Evolutionary conservation across 2,113 vertebrate species (phyloP), one percentile per base, ranked within the genome.

Genomic region (Seriola quinqueradiata): DNA sequence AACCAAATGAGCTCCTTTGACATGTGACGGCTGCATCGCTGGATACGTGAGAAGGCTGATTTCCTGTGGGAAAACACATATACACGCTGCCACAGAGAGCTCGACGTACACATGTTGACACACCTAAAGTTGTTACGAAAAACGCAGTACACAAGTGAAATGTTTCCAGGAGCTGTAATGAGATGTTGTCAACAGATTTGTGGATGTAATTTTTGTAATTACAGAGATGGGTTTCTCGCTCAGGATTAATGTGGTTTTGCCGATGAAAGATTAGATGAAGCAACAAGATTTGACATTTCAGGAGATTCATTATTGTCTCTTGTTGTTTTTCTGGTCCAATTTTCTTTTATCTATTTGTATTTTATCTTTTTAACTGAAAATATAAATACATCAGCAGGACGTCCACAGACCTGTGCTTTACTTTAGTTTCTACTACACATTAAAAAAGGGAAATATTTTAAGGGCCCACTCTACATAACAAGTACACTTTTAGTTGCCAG

Each of bases 201-300:
- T 5, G 64, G 28, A 34, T 42, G 69, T 70, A 78, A 84, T 63
- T 66, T 40, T 79, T 25, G n/a, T 91, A 82, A 89, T 91, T 84
- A 69, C 60, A 77, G 36, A 54, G 50, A n/a, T 19, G 10, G 21
- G 28, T 1, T 46, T 63, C 9, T 42, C 28, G 44, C 3, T 70
- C 11, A 6, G 54, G 52, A 32, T 77, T 55, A 52, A 46, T 72
- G 65, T 36, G 75, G 54, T 4, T 65, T 25, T 38, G 9, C 12
- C 8, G 70, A 50, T 63, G 61, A 70, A 73, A 75, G 36, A 28
- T 65, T 25, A 77, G 16, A 60, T 9, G 6, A 59, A 64, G 32
- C 9, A 17, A 38, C 3, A 2, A n/a, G 48, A 57, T 42, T 8
- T 42, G 40, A 64, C 25, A 50, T 63, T 60, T 63, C 23, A 72